Conservation (phyloP, 1,140 invertebrate genomes). For the Drosophila ficusphila region DNA sequence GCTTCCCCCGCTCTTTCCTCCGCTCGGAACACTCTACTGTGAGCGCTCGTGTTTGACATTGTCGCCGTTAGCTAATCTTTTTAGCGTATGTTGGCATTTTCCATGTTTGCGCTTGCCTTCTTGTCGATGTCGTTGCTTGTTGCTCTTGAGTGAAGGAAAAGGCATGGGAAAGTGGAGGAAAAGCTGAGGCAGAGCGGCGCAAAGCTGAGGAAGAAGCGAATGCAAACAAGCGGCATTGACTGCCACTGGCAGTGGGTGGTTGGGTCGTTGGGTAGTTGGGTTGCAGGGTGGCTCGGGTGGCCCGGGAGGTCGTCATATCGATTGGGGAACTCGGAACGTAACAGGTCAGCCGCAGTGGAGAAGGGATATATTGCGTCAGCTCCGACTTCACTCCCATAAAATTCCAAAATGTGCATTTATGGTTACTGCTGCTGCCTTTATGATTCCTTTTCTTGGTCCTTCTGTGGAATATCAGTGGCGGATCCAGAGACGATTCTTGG, state of each 20-base stretch:
- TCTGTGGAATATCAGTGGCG: too few species aligned
- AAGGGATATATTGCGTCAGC: constrained; percentile 42
- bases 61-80: constrained; percentile 81
- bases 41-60: constrained; percentile 76
- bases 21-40: constrained; percentile 12
- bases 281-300: not conserved
- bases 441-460: constrained; percentile 9
- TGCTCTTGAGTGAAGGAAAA: constrained; percentile 58
- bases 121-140: constrained; percentile 56
- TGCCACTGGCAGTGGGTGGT: constrained; percentile 1
- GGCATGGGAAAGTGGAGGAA: constrained; percentile 50
- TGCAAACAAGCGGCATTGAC: constrained; percentile 76
- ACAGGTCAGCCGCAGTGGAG: constrained; percentile 55
- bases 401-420: constrained; percentile 56
- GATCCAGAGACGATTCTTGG: too few species aligned
- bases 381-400: constrained; percentile 30
- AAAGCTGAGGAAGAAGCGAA: constrained; percentile 66
- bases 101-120: constrained; percentile 73
- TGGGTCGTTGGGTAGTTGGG: not conserved
- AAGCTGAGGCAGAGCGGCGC: constrained; percentile 56
- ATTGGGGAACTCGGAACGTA: constrained; percentile 70
- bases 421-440: constrained; percentile 40
- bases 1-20: not conserved
- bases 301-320: constrained; percentile 51
- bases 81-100: constrained; percentile 82